phyloP scores from a whole-genome alignment of 1,140 invertebrate species.

The Pseudomyrmex sp. region DNA sequence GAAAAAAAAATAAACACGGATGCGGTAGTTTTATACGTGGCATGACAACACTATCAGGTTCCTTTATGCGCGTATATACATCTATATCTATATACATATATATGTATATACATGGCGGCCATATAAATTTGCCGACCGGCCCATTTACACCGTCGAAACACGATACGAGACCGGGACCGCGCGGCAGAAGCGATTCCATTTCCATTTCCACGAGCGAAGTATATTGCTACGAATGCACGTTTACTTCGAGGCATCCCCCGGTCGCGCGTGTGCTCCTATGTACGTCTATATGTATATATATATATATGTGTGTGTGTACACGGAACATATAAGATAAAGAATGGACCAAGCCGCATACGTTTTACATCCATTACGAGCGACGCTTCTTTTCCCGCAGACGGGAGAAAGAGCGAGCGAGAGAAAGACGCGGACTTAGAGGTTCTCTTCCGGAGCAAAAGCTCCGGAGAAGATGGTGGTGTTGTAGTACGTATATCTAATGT shows the following conservation, averaged over 20 bases:
- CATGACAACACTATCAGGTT: conserved; percentile 37
- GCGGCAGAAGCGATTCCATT: conserved; percentile 62
- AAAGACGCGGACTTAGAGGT: neutral
- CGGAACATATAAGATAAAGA: conserved; percentile 48
- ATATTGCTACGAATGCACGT: conserved; percentile 54
- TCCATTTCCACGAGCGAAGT: conserved; percentile 61
- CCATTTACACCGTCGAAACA: conserved; percentile 56
- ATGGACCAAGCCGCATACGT: conserved; percentile 59
- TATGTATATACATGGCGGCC: neutral
- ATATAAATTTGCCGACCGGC: conserved; percentile 61
- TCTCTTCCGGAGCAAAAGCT: conserved; percentile 40
- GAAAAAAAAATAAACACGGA: neutral
- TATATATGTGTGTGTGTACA: neutral
- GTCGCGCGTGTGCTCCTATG: neutral
- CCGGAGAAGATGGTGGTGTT: conserved; percentile 25
- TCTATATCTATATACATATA: neutral
- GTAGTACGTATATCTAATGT: conserved; percentile 30
- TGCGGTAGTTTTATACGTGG: neutral
- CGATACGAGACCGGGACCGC: conserved; percentile 42
- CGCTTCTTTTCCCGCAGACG: conserved; percentile 39
- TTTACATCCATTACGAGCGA: conserved; percentile 65
- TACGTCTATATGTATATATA: neutral
- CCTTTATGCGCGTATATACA: neutral
- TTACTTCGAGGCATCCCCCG: conserved; percentile 43
- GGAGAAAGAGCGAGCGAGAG: neutral